Conservation (phyloP, 1,140 invertebrate species). For the Orussus abietinus region DNA sequence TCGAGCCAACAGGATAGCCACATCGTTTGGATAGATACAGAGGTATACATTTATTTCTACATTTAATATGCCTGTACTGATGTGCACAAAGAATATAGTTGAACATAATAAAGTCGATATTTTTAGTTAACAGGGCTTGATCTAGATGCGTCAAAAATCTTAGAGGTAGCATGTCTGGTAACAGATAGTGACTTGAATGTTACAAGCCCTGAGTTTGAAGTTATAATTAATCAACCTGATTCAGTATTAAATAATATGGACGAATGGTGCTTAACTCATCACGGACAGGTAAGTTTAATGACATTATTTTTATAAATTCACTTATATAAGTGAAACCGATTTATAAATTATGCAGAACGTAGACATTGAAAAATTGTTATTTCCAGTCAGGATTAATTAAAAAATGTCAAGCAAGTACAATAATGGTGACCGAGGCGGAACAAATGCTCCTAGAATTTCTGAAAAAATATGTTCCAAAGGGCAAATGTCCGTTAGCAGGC, state of each 20-base stretch:
- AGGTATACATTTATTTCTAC: constrained; percentile 25
- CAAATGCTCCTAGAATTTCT: constrained; percentile 70
- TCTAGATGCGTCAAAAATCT: constrained; percentile 70
- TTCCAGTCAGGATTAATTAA: constrained; percentile 74
- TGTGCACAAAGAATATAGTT: background rate
- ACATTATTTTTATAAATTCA: constrained; percentile 1
- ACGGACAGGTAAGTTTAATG: constrained; percentile 60
- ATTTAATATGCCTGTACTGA: background rate
- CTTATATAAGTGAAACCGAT: constrained; percentile 11
- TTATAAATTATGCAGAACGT: constrained; percentile 49
- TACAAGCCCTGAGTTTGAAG: constrained; percentile 70
- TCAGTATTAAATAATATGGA: constrained; percentile 73
- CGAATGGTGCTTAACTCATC: constrained; percentile 76
- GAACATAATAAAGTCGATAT: constrained; percentile 6
- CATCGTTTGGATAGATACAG: constrained; percentile 41
- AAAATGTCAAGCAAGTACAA: constrained; percentile 64
- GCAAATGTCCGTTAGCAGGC: constrained; percentile 73
- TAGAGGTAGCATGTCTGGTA: constrained; percentile 86
- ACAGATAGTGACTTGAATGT: constrained; percentile 80
- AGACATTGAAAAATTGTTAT: constrained; percentile 55
- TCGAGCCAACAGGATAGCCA: constrained; percentile 12
- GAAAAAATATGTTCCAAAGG: constrained; percentile 61
- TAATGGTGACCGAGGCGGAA: constrained; percentile 67
- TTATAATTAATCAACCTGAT: constrained; percentile 80
- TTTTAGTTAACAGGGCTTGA: constrained; percentile 63